These are phyloP conservation scores for Melanophora roralis DNA, from an alignment of 2,888 invertebrate species.

Conservation along the genomic window DNA sequence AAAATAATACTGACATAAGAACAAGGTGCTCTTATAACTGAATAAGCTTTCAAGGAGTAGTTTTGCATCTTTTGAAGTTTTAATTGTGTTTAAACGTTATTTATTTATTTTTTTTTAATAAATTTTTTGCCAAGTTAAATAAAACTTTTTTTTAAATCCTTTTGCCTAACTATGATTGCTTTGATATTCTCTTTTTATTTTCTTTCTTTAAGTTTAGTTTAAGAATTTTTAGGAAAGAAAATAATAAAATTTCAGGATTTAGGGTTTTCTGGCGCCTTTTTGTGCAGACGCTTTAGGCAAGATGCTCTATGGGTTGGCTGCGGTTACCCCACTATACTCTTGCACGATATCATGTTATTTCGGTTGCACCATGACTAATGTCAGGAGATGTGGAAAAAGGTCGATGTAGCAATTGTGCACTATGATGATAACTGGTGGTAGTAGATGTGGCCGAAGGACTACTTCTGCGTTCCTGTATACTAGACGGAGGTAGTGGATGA, in stretches of 20 bases:
- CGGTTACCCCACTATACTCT: slow-evolving; percentile 14
- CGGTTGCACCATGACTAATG: slow-evolving; percentile 69
- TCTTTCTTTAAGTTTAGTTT: slow-evolving; percentile 2
- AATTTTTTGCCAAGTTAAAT: slow-evolving; percentile 27
- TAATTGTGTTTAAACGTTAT: background rate
- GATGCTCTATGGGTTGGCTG: background rate
- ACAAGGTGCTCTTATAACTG: no score
- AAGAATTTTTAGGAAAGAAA: slow-evolving; percentile 43
- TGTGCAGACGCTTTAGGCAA: background rate
- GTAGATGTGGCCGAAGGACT: slow-evolving; percentile 58
- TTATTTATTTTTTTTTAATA: background rate
- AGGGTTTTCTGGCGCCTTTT: background rate
- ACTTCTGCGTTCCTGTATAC: slow-evolving; percentile 65
- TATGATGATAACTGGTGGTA: slow-evolving; percentile 57
- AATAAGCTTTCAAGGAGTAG: background rate
- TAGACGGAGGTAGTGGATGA: slow-evolving; percentile 65
- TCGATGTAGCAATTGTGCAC: slow-evolving; percentile 72
- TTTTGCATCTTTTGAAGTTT: background rate
- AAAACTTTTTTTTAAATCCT: slow-evolving; percentile 14
- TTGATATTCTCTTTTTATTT: slow-evolving; percentile 27
- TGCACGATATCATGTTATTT: slow-evolving; percentile 74
- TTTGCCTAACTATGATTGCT: slow-evolving; percentile 51
- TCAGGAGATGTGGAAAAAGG: slow-evolving; percentile 77
- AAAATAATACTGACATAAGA: no score
- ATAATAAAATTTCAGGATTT: slow-evolving; percentile 17